phyloP scores from a whole-genome alignment of 2,113 vertebrate genomes.

The Neolamprologus sp. region DNA sequence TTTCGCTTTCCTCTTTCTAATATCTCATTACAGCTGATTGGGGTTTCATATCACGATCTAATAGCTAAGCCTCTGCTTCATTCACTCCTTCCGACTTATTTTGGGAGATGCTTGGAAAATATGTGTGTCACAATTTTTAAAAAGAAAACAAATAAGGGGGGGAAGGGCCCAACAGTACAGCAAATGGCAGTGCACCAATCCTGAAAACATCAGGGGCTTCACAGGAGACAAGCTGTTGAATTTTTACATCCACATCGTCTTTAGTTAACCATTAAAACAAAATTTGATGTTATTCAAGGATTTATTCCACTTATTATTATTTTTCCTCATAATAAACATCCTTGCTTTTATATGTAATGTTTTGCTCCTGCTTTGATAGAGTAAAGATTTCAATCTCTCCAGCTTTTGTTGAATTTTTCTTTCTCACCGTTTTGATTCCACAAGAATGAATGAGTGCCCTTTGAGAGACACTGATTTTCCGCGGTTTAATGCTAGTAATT shows the following conservation, averaged over 20 bases:
- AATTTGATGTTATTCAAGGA: background rate
- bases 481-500: background rate
- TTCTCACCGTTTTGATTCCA: background rate
- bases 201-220: background rate
- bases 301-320: background rate
- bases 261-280: background rate
- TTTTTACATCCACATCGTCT: background rate
- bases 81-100: background rate
- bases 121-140: background rate
- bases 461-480: background rate
- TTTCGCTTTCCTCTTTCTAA: background rate
- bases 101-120: background rate
- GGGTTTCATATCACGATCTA: background rate
- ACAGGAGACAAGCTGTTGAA: background rate
- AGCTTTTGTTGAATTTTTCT: background rate
- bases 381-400: background rate
- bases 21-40: background rate
- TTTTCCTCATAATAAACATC: background rate
- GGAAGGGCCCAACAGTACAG: background rate
- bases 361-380: background rate
- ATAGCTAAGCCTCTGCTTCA: background rate
- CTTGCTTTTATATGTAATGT: background rate
- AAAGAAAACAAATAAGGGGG: background rate
- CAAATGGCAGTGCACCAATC: background rate
- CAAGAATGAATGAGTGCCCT: background rate